A percentile compares a stretch with the other conserved stretches of the same genome.
Conservation (phyloP, 2,888 invertebrate genomes). For the Toxonevra muliebris region DNA sequence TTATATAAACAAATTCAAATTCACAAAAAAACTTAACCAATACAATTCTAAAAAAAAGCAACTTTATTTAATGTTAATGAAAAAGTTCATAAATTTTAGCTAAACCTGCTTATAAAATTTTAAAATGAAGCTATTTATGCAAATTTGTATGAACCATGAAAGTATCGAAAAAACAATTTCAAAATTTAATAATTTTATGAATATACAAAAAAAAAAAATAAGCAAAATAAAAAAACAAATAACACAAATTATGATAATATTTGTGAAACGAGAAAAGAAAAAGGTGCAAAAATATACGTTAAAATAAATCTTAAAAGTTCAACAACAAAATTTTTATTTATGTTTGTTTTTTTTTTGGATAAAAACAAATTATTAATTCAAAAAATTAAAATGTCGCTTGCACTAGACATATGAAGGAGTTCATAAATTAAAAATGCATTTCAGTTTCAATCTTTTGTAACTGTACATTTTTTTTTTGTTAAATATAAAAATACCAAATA, state of each 20-base stretch:
- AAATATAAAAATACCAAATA: too few species aligned
- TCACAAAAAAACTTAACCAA: not conserved
- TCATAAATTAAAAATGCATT: too few species aligned
- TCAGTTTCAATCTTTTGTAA: too few species aligned
- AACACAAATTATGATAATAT: too few species aligned
- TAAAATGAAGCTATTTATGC: constrained; percentile 7
- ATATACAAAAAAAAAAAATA: not conserved
- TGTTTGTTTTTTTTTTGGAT: too few species aligned
- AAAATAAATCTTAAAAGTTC: constrained; percentile 28
- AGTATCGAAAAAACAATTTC: constrained; percentile 7
- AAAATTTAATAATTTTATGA: constrained; percentile 1
- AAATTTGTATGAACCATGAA: constrained; percentile 16
- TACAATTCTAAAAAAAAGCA: not conserved
- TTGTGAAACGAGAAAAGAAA: not conserved
- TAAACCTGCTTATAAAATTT: constrained; percentile 10
- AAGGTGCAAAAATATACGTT: not conserved
- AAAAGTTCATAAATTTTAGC: constrained; percentile 8
- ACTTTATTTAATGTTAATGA: not conserved
- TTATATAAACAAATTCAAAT: not conserved
- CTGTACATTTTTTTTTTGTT: too few species aligned
- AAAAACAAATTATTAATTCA: too few species aligned
- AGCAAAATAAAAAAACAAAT: not conserved
- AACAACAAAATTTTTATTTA: too few species aligned
- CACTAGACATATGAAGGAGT: too few species aligned
- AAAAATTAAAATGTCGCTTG: too few species aligned